These are phyloP conservation scores for Maccullochella peelii DNA, from an alignment of 2,113 vertebrate species.

Conservation along the genomic window DNA sequence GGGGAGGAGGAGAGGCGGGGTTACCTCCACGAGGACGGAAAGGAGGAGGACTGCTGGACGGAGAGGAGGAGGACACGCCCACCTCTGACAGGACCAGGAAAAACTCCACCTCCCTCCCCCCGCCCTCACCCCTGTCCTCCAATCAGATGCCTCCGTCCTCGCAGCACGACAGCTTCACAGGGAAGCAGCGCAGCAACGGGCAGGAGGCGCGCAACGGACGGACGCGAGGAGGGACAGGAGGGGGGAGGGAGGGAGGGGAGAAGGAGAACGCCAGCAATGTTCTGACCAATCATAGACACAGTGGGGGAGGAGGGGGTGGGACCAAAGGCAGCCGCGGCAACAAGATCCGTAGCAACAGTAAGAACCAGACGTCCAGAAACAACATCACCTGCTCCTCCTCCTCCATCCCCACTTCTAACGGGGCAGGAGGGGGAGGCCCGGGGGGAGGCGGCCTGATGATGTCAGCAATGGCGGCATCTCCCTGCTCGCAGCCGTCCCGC, in stretches of 20 bases:
- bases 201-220: slow-evolving; percentile 84
- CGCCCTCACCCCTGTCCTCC: slow-evolving; percentile 83
- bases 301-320: slow-evolving; percentile 62
- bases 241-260: slow-evolving; percentile 73
- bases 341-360: slow-evolving; percentile 78
- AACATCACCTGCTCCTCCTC: slow-evolving; percentile 47
- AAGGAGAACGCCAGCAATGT: slow-evolving; percentile 79
- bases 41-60: slow-evolving; percentile 73
- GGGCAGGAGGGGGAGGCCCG: slow-evolving; percentile 52
- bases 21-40: slow-evolving; percentile 61
- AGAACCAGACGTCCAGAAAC: slow-evolving; percentile 59
- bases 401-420: slow-evolving; percentile 76
- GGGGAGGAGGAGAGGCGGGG: slow-evolving; percentile 55
- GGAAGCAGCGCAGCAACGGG: slow-evolving; percentile 82
- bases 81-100: slow-evolving; percentile 71
- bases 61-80: slow-evolving; percentile 68
- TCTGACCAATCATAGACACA: slow-evolving; percentile 81
- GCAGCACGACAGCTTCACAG: slow-evolving; percentile 65
- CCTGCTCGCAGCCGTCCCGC: slow-evolving; percentile 78
- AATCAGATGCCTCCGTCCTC: slow-evolving; percentile 77
- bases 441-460: slow-evolving; percentile 61
- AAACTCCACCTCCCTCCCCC: slow-evolving; percentile 69
- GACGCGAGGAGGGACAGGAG: slow-evolving; percentile 58
- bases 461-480: slow-evolving; percentile 67
- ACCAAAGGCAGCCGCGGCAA: slow-evolving; percentile 69